These are phyloP conservation scores for Eupithecia pulchellata DNA, from an alignment of 2,888 invertebrate genomes.

Conservation along the genomic window DNA sequence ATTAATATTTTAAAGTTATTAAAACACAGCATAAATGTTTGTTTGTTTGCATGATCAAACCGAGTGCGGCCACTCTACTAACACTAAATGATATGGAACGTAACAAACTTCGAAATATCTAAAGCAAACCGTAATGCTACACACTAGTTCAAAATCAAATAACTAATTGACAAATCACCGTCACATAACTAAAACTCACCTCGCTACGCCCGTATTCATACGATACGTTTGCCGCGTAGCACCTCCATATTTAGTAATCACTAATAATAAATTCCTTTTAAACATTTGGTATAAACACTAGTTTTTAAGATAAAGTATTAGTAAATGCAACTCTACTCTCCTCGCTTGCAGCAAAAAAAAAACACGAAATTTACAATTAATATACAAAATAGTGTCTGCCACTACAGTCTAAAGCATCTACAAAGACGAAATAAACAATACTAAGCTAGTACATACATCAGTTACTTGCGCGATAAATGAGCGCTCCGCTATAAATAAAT, in stretches of 20 bases:
- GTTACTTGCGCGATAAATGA: conserved; percentile 45
- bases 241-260: conserved; percentile 42
- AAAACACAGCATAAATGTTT: conserved; percentile 73
- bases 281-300: conserved; percentile 82
- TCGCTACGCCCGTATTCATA: conserved; percentile 40
- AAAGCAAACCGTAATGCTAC: conserved; percentile 56
- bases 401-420: conserved; percentile 45
- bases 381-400: conserved; percentile 57
- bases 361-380: conserved; percentile 77
- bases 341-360: conserved; percentile 61
- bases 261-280: conserved; percentile 63
- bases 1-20: conserved; percentile 56
- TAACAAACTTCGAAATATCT: conserved; percentile 67
- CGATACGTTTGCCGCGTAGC: conserved; percentile 37
- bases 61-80: conserved; percentile 46
- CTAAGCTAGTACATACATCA: conserved; percentile 52
- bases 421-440: conserved; percentile 47
- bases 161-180: conserved; percentile 79
- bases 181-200: conserved; percentile 58
- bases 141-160: conserved; percentile 53
- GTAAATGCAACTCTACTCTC: conserved; percentile 82
- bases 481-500: conserved; percentile 52
- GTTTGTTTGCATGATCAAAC: conserved; percentile 48
- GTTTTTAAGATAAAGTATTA: conserved; percentile 80
- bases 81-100: conserved; percentile 73